Conservation (phyloP, 2,888 invertebrate species). For the Terebella lapidaria region DNA sequence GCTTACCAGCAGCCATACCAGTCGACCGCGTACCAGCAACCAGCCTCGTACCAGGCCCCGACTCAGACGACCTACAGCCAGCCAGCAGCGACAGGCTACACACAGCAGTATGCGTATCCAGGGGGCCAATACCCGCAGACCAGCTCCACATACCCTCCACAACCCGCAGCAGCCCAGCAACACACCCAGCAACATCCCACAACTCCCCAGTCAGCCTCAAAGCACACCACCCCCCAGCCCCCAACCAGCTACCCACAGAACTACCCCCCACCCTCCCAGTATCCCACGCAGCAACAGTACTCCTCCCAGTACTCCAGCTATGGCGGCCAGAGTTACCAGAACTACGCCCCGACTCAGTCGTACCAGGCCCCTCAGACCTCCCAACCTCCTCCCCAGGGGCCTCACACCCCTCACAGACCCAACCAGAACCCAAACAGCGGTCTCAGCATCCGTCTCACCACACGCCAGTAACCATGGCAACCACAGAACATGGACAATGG, state of each 20-base stretch:
- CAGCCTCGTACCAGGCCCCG: background rate
- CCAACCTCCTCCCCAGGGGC: background rate
- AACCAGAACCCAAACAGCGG: background rate
- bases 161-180: background rate
- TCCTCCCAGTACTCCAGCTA: background rate
- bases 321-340: background rate
- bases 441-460: background rate
- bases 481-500: too few relatives aligned
- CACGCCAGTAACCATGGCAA: background rate
- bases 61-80: background rate
- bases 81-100: background rate
- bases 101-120: background rate
- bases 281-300: background rate
- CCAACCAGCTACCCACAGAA: background rate
- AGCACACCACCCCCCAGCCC: too few relatives aligned
- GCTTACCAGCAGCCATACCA: background rate
- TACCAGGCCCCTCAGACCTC: background rate
- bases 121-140: background rate
- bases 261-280: background rate
- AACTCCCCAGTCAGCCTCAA: background rate
- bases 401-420: background rate
- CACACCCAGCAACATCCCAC: background rate
- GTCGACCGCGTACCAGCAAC: background rate
- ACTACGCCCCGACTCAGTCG: background rate
- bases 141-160: background rate